Percentiles rank a stretch among this genome's conserved stretches.
Conservation (phyloP, 2,113 vertebrate species). For the Penelope pileata region DNA sequence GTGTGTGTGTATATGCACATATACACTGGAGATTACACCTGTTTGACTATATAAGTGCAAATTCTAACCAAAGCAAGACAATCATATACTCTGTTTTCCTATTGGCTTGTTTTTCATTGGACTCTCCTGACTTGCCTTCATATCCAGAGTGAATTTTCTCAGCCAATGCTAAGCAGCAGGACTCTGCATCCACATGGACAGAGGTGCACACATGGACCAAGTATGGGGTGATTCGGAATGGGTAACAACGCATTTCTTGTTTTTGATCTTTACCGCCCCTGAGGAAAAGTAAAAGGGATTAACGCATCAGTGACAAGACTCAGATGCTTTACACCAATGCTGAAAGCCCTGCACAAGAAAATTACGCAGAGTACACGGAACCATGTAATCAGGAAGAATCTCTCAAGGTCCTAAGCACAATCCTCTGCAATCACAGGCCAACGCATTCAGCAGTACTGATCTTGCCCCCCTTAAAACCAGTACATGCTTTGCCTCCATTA, state of each 20-base stretch:
- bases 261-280: conserved; percentile 83
- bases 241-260: conserved; percentile 79
- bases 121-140: conserved; percentile 77
- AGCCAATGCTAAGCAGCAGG: conserved; percentile 85
- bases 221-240: conserved; percentile 86
- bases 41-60: not conserved
- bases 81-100: not conserved
- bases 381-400: not conserved
- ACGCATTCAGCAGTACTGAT: not conserved
- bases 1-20: rapidly evolving
- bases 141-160: conserved; percentile 92
- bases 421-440: not conserved
- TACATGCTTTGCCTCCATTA: not conserved
- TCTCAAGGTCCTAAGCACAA: not conserved
- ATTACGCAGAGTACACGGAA: not conserved
- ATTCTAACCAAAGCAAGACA: not conserved
- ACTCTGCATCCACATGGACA: conserved; percentile 70
- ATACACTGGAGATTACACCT: not conserved
- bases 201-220: conserved; percentile 78
- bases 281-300: conserved; percentile 2
- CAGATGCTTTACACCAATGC: not conserved
- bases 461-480: not conserved
- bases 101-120: not conserved
- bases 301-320: not conserved
- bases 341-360: not conserved